These are phyloP conservation scores for Parnassius smintheus DNA, from an alignment of 2,888 invertebrate genomes.

Conservation along the genomic window DNA sequence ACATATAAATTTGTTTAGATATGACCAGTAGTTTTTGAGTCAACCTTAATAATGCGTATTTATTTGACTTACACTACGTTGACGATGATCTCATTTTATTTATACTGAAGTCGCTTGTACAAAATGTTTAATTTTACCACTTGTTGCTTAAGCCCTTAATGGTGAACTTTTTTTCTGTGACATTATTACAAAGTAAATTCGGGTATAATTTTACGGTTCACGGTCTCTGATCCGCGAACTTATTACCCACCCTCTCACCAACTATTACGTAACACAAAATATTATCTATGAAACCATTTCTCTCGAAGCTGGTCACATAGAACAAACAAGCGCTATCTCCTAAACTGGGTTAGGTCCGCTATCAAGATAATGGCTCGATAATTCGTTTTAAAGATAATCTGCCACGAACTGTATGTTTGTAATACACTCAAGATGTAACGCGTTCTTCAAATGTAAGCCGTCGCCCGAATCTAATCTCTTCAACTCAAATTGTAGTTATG, in stretches of 20 bases:
- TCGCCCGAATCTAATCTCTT: conserved; percentile 35
- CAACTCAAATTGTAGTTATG: conserved; percentile 20
- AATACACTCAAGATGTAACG: conserved; percentile 52
- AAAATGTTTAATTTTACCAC: no score
- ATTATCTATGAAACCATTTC: conserved; percentile 25
- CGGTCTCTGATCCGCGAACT: no score
- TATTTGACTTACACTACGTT: no score
- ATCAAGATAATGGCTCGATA: conserved; percentile 65
- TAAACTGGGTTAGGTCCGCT: conserved; percentile 55
- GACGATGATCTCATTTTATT: no score
- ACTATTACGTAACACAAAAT: conserved; percentile 11
- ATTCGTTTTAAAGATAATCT: conserved; percentile 57
- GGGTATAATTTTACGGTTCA: no score
- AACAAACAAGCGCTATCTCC: conserved; percentile 41
- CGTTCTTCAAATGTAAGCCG: conserved; percentile 4
- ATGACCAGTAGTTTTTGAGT: no score
- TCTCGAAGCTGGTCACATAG: conserved; percentile 19
- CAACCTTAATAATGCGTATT: no score
- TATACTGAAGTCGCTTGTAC: no score
- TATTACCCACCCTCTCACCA: background rate
- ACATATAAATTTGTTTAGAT: no score
- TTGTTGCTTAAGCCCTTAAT: no score
- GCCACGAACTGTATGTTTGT: conserved; percentile 50
- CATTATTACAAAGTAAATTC: no score
- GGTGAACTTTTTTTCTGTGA: no score